Evolutionary conservation across 2,113 vertebrate species (phyloP).

Genomic region (Plecotus auritus): DNA sequence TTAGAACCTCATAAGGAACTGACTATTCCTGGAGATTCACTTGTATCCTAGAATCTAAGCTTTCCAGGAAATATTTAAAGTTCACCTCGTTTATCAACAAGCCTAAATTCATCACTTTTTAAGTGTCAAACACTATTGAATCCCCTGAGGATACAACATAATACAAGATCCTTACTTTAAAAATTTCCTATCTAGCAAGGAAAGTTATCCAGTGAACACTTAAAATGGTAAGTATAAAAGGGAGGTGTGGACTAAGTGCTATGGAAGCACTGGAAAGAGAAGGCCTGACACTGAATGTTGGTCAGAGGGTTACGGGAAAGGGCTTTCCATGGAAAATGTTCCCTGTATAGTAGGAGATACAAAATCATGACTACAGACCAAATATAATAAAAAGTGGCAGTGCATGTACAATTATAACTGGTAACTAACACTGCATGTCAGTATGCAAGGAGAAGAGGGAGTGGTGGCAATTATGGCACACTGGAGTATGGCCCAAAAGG

Average conservation of each 20-base stretch:
- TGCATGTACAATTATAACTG: neutral
- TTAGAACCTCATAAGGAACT: neutral
- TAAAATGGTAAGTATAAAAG: neutral
- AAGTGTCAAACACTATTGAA: neutral
- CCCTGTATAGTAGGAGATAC: neutral
- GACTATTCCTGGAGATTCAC: neutral
- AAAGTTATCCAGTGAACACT: neutral
- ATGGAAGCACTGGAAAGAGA: neutral
- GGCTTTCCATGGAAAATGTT: neutral
- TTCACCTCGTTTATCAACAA: neutral
- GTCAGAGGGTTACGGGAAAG: neutral
- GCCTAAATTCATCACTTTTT: neutral
- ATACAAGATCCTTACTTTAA: neutral
- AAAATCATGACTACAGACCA: neutral
- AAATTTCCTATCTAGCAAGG: neutral
- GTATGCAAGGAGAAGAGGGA: neutral
- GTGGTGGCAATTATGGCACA: neutral
- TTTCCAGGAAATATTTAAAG: slow-evolving; percentile 2
- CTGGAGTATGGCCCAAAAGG: neutral
- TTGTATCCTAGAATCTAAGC: neutral
- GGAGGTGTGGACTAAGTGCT: neutral
- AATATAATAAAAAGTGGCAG: neutral
- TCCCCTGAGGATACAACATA: neutral
- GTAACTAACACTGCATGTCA: neutral
- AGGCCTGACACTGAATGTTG: neutral